Conservation (phyloP, 2,113 vertebrate genomes). For the Amblyornis subalaris region DNA sequence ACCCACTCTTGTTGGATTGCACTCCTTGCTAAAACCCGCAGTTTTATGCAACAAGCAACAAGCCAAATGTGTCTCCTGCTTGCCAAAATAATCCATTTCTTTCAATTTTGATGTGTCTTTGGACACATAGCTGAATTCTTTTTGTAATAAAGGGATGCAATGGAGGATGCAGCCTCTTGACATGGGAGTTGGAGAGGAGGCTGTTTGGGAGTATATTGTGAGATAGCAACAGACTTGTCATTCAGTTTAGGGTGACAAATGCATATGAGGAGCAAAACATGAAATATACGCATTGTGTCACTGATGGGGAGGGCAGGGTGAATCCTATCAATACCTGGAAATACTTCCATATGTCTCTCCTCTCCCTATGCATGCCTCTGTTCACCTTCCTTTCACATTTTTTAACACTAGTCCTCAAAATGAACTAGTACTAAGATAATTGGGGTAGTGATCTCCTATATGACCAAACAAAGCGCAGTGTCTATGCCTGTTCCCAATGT, state of each 20-base stretch:
- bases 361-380: background rate
- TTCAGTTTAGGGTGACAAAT: background rate
- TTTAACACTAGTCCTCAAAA: background rate
- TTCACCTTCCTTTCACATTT: background rate
- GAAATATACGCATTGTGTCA: background rate
- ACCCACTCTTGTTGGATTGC: background rate
- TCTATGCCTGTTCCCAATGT: background rate
- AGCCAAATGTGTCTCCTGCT: background rate
- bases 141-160: background rate
- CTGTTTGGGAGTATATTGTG: background rate
- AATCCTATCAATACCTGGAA: background rate
- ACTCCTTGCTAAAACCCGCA: background rate
- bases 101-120: background rate
- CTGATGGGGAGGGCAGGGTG: background rate
- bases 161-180: background rate
- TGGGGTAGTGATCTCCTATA: background rate
- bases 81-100: background rate
- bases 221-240: background rate
- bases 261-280: background rate
- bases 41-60: background rate
- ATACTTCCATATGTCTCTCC: background rate
- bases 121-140: background rate
- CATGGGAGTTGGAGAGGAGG: background rate
- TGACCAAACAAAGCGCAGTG: background rate
- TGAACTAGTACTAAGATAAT: background rate